Evolutionary conservation across 2,888 invertebrate species (phyloP), one percentile per base, ranked within the genome.

Genomic region (Candidula unifasciata): DNA sequence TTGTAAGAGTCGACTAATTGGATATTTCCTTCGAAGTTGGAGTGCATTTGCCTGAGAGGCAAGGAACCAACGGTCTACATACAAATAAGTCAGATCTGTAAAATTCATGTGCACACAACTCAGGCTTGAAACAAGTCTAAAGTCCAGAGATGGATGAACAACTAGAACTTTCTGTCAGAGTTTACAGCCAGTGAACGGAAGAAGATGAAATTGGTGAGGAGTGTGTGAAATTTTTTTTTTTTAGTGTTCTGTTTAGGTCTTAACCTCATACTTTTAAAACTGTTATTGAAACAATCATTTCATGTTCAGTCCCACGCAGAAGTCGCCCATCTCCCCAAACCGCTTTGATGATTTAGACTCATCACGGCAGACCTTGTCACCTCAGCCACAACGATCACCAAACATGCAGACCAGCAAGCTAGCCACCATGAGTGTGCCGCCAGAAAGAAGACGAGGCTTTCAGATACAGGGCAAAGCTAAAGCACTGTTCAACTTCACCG

Each of bases 401-500:
- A 52, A 54, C 21, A 13, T 37, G 35, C 83, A 83, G 64, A 80
- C 74, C 18, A 80, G 80, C 81, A 81, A 30, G 6, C 77, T 80
- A 16, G 73, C 86, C 21, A 66, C 87, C 13, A 84, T 88, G 71
- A 87, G 90, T 73, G 89, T 90, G n/a, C 91, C 92, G 18, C 88
- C 90, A 27, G 91, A 91, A 68, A 88, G 91, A 68, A 88, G 91
- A 44, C 89, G 92, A 73, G 91, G 91, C 37, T 91, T 91, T 82
- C 96, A 96, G 93, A 95, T 96, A 27, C 96, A 96, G 91, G 95
- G 97, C 78, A 96, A 97, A 73, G 98, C 98, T 8, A 95, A 96
- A 91, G 98, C 98, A 16, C 95, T 98, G 80, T 98, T 97, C 94
- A 97, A 97, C 91, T 99, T 99, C 94, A 96, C 96, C 89, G 98